Evolutionary conservation across 2,113 vertebrate genomes (phyloP).

Genomic region (Saccopteryx leptura): DNA sequence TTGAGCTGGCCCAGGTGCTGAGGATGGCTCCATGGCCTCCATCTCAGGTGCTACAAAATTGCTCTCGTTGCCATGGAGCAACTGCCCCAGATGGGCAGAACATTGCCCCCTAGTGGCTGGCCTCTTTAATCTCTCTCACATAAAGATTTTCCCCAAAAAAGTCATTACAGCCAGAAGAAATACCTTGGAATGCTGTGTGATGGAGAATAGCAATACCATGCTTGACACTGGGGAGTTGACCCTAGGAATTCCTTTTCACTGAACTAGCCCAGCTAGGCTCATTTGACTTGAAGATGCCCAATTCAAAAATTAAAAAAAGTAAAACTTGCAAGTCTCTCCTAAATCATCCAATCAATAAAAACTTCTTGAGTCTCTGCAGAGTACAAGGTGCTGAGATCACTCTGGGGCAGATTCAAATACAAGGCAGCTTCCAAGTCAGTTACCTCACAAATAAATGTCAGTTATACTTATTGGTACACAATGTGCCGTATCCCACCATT

Average conservation of each 20-base stretch:
- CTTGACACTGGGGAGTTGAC: background rate
- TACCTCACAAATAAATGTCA: slow-evolving; percentile 14
- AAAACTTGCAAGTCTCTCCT: background rate
- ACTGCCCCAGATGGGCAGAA: too few species aligned
- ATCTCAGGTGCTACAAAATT: too few species aligned
- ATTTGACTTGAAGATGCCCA: background rate
- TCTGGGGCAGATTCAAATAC: background rate
- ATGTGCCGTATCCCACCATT: slow-evolving; percentile 33
- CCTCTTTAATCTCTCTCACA: background rate
- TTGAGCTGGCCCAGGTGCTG: too few species aligned
- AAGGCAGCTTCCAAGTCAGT: slow-evolving; percentile 52
- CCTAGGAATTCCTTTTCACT: background rate
- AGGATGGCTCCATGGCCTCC: too few species aligned
- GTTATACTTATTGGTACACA: slow-evolving; percentile 49
- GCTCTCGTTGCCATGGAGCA: too few species aligned
- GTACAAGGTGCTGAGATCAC: background rate
- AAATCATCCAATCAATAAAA: slow-evolving; percentile 36
- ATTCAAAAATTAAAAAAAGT: slow-evolving; percentile 38
- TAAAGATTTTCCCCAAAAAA: background rate
- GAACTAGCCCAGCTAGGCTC: background rate
- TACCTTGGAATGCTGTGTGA: background rate
- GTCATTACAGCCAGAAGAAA: background rate
- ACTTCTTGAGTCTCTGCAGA: background rate
- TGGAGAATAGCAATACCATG: background rate
- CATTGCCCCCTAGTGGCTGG: background rate